Percentiles rank a stretch among this genome's conserved stretches.
phyloP scores from a whole-genome alignment of 1,140 invertebrate species.

The Anastatus disparis region DNA sequence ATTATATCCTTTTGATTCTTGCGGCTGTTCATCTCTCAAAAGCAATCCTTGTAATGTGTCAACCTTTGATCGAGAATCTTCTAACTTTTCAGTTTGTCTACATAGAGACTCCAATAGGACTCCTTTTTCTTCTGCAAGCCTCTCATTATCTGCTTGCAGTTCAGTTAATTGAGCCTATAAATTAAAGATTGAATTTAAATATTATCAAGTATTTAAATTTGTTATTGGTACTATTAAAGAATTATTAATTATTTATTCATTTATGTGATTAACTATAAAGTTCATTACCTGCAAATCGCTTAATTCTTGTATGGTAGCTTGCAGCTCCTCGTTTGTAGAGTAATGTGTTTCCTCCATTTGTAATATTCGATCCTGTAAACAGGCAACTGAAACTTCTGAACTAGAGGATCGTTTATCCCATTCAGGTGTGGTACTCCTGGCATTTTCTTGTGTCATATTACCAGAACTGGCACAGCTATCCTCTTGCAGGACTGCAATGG shows the following conservation, averaged over 20 bases:
- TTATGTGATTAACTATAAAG: too few species aligned
- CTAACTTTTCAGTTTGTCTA: constrained; percentile 89
- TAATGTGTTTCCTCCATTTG: constrained; percentile 76
- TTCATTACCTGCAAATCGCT: constrained; percentile 79
- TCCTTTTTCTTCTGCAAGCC: constrained; percentile 86
- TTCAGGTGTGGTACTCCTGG: constrained; percentile 77
- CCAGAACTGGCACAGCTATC: constrained; percentile 50
- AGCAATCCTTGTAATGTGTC: constrained; percentile 79
- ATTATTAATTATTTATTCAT: too few species aligned
- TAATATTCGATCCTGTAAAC: constrained; percentile 90
- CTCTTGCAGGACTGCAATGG: constrained; percentile 68
- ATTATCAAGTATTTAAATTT: not conserved
- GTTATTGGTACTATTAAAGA: too few species aligned
- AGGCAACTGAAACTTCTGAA: constrained; percentile 90
- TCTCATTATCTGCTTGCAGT: constrained; percentile 87
- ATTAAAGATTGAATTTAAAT: not conserved
- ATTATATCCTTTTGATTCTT: constrained; percentile 66
- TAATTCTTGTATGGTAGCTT: constrained; percentile 92
- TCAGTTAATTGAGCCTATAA: constrained; percentile 79
- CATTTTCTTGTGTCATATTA: constrained; percentile 69
- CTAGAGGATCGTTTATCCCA: constrained; percentile 90
- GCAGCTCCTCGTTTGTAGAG: constrained; percentile 93
- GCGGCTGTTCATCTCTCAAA: constrained; percentile 74
- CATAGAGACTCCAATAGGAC: constrained; percentile 91
- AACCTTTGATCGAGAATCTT: constrained; percentile 81